phyloP scores from a whole-genome alignment of 2,888 invertebrate genomes.

The Orgyia antiqua region DNA sequence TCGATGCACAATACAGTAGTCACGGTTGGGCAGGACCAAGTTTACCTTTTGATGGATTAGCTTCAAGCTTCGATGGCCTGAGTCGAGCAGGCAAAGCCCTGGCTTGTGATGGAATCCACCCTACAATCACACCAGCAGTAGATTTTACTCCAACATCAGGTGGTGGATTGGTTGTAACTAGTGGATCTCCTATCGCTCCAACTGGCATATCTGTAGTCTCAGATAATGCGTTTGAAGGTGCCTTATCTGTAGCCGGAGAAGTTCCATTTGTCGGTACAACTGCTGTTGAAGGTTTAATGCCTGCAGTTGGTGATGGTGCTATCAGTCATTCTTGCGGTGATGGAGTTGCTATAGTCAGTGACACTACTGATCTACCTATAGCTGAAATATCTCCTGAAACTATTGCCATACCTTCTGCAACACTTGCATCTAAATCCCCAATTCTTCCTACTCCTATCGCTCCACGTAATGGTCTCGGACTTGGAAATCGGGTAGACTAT shows the following conservation, averaged over 20 bases:
- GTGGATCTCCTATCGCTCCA: slow-evolving; percentile 31
- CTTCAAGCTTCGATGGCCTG: slow-evolving; percentile 1
- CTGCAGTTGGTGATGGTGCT: slow-evolving; percentile 33
- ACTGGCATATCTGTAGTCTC: slow-evolving; percentile 36
- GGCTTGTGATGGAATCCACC: slow-evolving; percentile 1
- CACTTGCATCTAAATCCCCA: not conserved
- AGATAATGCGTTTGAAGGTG: slow-evolving; percentile 38
- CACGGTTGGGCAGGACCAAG: slow-evolving; percentile 2
- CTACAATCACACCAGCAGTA: slow-evolving; percentile 2
- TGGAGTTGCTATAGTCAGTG: slow-evolving; percentile 27
- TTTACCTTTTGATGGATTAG: slow-evolving; percentile 1
- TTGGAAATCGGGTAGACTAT: slow-evolving; percentile 2
- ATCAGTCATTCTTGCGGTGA: slow-evolving; percentile 36
- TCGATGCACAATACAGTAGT: not conserved
- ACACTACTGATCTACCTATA: slow-evolving; percentile 1
- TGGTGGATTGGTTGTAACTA: slow-evolving; percentile 29
- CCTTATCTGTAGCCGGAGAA: slow-evolving; percentile 33
- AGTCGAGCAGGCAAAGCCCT: slow-evolving; percentile 3
- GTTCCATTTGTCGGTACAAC: slow-evolving; percentile 39
- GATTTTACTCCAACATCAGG: slow-evolving; percentile 25
- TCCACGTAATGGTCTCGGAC: slow-evolving; percentile 2
- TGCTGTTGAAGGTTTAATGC: slow-evolving; percentile 33
- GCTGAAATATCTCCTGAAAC: slow-evolving; percentile 1
- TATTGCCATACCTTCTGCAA: slow-evolving; percentile 1
- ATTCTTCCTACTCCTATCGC: not conserved